Percentiles rank a stretch among this genome's conserved stretches.
Conservation (phyloP, 2,113 vertebrate genomes). For the Lepisosteus oculatus region DNA sequence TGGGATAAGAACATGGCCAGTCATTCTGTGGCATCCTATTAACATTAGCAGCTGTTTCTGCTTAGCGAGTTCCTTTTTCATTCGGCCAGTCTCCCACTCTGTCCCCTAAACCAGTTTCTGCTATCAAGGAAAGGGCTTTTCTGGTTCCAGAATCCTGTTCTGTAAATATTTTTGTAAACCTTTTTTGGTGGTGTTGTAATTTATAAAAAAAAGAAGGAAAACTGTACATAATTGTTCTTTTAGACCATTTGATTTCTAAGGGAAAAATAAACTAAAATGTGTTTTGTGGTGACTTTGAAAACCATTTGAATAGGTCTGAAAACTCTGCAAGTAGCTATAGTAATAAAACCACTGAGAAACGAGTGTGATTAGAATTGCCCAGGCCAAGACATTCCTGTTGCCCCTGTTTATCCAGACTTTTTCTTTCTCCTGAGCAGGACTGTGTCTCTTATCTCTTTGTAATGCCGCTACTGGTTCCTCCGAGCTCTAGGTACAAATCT, state of each 20-base stretch:
- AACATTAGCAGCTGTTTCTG: neutral
- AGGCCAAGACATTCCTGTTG: too few species aligned
- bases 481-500: too few species aligned
- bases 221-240: neutral
- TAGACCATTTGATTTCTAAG: neutral
- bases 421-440: too few species aligned
- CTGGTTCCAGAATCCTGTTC: slow-evolving; percentile 24
- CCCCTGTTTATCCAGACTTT: too few species aligned
- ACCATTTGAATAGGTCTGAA: too few species aligned
- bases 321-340: too few species aligned
- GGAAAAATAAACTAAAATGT: neutral
- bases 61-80: neutral
- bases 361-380: too few species aligned
- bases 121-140: slow-evolving; percentile 45
- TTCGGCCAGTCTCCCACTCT: slow-evolving; percentile 30
- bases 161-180: slow-evolving; percentile 44
- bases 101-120: slow-evolving; percentile 29
- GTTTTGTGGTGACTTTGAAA: neutral
- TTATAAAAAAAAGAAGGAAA: slow-evolving; percentile 6
- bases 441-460: too few species aligned
- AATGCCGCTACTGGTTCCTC: too few species aligned
- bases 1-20: too few species aligned
- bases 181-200: slow-evolving; percentile 16
- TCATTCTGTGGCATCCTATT: too few species aligned
- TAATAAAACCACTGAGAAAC: too few species aligned